These are phyloP conservation scores for Ylistrum balloti DNA, from an alignment of 1,140 invertebrate genomes.

Conservation along the genomic window DNA sequence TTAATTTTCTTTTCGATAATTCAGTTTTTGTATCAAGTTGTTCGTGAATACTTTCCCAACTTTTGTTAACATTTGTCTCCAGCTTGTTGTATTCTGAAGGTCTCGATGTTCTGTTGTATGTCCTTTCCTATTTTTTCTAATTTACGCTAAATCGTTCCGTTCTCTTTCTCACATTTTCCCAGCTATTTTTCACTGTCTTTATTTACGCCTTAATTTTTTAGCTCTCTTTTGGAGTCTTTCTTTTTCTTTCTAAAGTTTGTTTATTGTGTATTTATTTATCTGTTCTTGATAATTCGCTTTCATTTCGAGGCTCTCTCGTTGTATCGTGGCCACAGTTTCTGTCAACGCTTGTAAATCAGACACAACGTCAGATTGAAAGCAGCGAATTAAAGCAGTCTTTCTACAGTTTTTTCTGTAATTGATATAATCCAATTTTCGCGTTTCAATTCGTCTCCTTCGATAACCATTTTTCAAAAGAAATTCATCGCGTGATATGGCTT, in stretches of 20 bases:
- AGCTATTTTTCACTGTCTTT: no score
- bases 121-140: no score
- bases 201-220: no score
- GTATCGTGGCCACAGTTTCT: neutral
- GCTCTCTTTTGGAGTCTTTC: no score
- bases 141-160: no score
- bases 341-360: neutral
- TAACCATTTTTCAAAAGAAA: conserved; percentile 1
- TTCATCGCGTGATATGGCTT: neutral
- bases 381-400: neutral
- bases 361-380: neutral
- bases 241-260: conserved; percentile 8
- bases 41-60: no score
- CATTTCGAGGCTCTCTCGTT: neutral
- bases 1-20: no score
- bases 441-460: neutral
- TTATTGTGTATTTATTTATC: neutral
- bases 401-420: conserved; percentile 3
- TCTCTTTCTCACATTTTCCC: no score
- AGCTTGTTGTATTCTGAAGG: no score
- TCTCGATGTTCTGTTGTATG: no score
- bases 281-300: neutral
- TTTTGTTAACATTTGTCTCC: no score
- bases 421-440: neutral
- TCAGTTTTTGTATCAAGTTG: no score